These are phyloP conservation scores for Adelphocoris suturalis DNA, from an alignment of 2,888 invertebrate genomes.

Conservation along the genomic window DNA sequence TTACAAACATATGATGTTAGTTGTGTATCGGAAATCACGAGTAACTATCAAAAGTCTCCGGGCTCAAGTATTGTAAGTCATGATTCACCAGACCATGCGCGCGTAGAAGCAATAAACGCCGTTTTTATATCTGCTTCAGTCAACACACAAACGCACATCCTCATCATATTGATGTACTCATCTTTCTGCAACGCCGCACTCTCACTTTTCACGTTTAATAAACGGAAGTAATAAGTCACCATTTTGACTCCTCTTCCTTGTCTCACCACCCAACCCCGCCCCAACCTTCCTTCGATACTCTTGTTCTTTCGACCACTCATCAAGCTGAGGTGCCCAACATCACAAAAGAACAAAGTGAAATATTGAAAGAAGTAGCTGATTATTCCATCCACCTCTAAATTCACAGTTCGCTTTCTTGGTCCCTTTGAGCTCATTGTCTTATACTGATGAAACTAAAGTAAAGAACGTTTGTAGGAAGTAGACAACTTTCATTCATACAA, in stretches of 20 bases:
- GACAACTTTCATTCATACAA: no score
- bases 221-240: neutral
- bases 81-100: no score
- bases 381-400: neutral
- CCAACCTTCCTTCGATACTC: no score
- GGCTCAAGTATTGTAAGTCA: no score
- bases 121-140: no score
- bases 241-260: neutral
- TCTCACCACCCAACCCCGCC: no score
- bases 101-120: no score
- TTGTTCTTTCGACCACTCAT: neutral
- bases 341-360: neutral
- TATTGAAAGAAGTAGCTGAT: neutral
- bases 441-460: no score
- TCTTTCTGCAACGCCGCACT: neutral
- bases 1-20: no score
- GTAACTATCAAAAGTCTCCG: no score
- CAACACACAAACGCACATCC: neutral
- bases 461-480: no score
- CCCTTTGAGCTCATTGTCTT: neutral
- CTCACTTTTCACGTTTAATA: neutral
- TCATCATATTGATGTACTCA: neutral
- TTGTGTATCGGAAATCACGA: no score
- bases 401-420: neutral
- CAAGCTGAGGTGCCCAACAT: neutral